Evolutionary conservation across 2,797 vertebrate species (phyloP).

Genomic region (Mormyrus hasselquistii): DNA sequence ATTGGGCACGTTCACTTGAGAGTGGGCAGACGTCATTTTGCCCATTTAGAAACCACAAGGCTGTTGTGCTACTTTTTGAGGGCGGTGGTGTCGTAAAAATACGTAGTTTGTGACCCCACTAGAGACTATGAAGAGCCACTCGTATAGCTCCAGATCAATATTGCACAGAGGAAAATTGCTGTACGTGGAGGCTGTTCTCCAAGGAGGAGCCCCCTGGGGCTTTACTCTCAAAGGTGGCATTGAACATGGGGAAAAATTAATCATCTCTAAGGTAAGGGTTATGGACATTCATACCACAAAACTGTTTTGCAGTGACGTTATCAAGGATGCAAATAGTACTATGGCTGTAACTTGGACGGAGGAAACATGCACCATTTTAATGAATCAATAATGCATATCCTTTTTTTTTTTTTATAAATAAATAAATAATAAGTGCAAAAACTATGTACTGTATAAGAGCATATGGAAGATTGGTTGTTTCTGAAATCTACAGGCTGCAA

Average conservation of each 20-base stretch:
- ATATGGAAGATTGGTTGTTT: not conserved
- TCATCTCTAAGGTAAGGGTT: slow-evolving; percentile 87
- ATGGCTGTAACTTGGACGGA: not conserved
- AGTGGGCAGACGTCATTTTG: slow-evolving; percentile 22
- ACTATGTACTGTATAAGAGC: not conserved
- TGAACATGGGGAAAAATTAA: slow-evolving; percentile 78
- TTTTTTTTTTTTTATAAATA: not conserved
- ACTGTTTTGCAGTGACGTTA: not conserved
- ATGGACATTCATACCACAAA: not conserved
- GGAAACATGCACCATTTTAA: not conserved
- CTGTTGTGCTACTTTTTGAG: not conserved
- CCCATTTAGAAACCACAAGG: slow-evolving; percentile 19
- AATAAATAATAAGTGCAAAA: not conserved
- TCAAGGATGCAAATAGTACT: not conserved
- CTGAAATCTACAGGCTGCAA: not conserved
- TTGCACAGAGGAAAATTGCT: slow-evolving; percentile 56
- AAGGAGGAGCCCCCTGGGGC: slow-evolving; percentile 89
- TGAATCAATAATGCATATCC: not conserved
- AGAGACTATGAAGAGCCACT: slow-evolving; percentile 36
- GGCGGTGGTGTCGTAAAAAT: not conserved
- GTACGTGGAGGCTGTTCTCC: slow-evolving; percentile 74
- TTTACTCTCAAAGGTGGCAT: slow-evolving; percentile 89
- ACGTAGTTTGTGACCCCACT: not conserved
- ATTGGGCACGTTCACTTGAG: slow-evolving; percentile 35
- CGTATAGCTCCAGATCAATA: slow-evolving; percentile 32